Evolutionary conservation across 2,797 vertebrate species (phyloP), one percentile per base, ranked within the genome.

Genomic region (Pterois miles): DNA sequence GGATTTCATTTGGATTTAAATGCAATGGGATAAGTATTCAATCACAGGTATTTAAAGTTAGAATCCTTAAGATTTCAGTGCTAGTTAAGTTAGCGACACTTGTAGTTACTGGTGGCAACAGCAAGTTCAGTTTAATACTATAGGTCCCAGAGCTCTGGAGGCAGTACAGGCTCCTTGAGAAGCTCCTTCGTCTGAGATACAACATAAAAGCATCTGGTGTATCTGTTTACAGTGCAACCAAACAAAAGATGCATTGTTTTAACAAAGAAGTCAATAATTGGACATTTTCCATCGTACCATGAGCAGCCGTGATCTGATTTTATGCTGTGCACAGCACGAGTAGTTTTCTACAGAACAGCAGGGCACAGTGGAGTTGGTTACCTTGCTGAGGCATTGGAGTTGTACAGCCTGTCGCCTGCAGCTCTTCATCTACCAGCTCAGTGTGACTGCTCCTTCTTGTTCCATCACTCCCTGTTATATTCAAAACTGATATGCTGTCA

Each of bases 341-440:
- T 31, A 48, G 23, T 64, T 76, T 72, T 72, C 36, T 31, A 60
- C 25, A 23, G 46, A 69, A 40, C 66, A 48, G 52, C 65, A 65
- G 23, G 40, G 18, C 36, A 40, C 36, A 65, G 46, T 60, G 54
- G 71, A 43, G 46, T 38, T 34, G 43, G 40, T 64, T 67, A 71
- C 46, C 65, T 50, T 38, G n/a, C 71, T 52, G 5, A 71, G 58
- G 56, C 34, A 36, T 56, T 56, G 27, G 67, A 82, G 69, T 48
- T 60, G 50, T 70, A 23, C 8, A 63, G 22, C 60, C 22, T 57
- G 59, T 65, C 14, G 27, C 71, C 63, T 20, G 46, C 54, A 72
- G 38, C 64, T 56, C 57, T 56, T 68, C 53, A 58, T 74, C 27
- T 16, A 53, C 18, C 23, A 54, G 29, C 50, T 34, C 53, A 54